Evolutionary conservation across 1,140 invertebrate species (phyloP).

Genomic region (Rhizoglyphus robini): DNA sequence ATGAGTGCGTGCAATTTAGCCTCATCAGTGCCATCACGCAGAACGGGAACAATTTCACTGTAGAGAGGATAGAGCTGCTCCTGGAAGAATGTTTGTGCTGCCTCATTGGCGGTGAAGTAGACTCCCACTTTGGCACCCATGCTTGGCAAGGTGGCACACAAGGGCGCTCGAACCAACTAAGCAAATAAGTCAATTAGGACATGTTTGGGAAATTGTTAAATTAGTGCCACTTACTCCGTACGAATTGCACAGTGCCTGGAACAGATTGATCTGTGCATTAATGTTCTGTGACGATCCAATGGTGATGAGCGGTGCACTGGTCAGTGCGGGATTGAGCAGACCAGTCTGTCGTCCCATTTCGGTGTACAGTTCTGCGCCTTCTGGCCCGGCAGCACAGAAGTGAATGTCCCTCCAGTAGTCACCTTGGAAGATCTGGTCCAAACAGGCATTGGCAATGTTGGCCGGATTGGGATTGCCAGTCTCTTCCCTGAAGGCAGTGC

Average conservation of each 20-base stretch:
- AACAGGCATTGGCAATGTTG: neutral
- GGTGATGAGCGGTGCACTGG: neutral
- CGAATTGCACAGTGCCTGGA: neutral
- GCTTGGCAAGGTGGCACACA: neutral
- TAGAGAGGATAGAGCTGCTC: constrained; percentile 5
- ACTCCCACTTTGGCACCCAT: neutral
- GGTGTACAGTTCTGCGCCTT: neutral
- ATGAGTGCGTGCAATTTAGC: neutral
- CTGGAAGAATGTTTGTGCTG: neutral
- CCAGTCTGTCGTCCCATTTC: constrained; percentile 1
- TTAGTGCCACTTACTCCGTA: constrained; percentile 10
- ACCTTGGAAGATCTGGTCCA: neutral
- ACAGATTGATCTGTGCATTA: neutral
- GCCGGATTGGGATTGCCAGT: neutral
- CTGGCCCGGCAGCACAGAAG: neutral
- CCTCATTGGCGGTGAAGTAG: constrained; percentile 4
- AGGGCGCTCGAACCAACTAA: neutral
- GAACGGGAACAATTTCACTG: neutral
- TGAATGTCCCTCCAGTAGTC: neutral
- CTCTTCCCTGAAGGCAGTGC: neutral
- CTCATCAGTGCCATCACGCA: neutral
- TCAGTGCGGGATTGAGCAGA: neutral
- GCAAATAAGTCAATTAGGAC: neutral
- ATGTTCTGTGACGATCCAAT: neutral
- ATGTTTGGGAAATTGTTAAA: too few species aligned